Evolutionary conservation across 2,888 invertebrate species (phyloP), one percentile per base, ranked within the genome.

Genomic region (Acanthosepion lycidas): DNA sequence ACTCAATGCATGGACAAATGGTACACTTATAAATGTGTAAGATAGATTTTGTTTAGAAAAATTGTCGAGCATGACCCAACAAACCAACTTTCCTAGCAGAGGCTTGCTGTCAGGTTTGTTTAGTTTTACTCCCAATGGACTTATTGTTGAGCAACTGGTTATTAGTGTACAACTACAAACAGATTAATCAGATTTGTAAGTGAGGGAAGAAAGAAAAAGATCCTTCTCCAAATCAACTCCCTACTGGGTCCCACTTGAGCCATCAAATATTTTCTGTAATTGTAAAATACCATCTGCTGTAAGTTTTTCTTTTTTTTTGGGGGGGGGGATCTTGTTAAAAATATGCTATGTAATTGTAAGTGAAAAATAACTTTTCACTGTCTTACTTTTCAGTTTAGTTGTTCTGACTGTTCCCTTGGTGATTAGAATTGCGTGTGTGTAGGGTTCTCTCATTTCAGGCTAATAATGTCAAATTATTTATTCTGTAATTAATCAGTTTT

Each of bases 131-230:
- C 78, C n/a, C 78, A n/a, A 15, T 78, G n/a, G 78, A 78, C 33
- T 78, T 15, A n/a, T 18, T 78, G 33, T 78, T 33, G 78, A 18
- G 78, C 78, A 78, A 78, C 78, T 78, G 78, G 78, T 78, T 78
- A 78, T 78, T 78, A 78, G n/a, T 78, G 78, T 78, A n/a, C n/a
- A n/a, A 78, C 78, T 78, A 78, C 78, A 78, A n/a, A 78, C 78
- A 78, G 15, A n/a, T 78, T 78, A 78, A 78, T 78, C 78, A n/a
- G n/a, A 78, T 78, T 78, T 78, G n/a, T 78, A n/a, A n/a, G 78
- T n/a, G 9, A 18, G n/a, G n/a, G 4, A 12, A 12, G n/a, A n/a
- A 20, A 78, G n/a, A 78, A n/a, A 78, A 78, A n/a, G n/a, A n/a
- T 78, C 78, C 78, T n/a, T n/a, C 78, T 78, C 78, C 18, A 15